Evolutionary conservation across 2,113 vertebrate genomes (phyloP).

Genomic region (Catharus fuscescens): DNA sequence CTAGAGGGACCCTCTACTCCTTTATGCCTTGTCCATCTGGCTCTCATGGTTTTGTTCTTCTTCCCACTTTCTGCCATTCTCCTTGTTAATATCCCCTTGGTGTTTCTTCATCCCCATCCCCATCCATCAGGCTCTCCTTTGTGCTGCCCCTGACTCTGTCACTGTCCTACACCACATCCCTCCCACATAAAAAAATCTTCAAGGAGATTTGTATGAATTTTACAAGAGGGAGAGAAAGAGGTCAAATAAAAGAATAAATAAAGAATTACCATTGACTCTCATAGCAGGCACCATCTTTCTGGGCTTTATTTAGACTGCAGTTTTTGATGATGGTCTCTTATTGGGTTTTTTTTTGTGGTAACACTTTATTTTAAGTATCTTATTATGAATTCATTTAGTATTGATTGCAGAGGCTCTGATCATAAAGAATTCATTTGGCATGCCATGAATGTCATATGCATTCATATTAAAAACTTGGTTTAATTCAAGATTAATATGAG

Average conservation of each 20-base stretch:
- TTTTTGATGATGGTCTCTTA: conserved; percentile 63
- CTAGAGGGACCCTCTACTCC: neutral
- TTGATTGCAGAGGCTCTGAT: conserved; percentile 74
- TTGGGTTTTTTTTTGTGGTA: conserved; percentile 61
- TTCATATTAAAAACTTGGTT: conserved; percentile 63
- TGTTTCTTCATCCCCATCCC: neutral
- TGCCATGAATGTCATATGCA: conserved; percentile 62
- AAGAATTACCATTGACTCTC: conserved; percentile 30
- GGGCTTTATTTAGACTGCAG: conserved; percentile 61
- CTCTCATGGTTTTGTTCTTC: neutral
- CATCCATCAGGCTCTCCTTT: neutral
- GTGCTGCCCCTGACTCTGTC: neutral
- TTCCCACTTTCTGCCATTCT: neutral
- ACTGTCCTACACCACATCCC: fast-evolving
- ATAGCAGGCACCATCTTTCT: conserved; percentile 36
- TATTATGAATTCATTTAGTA: conserved; percentile 82
- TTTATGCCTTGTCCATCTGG: neutral
- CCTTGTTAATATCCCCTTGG: fast-evolving
- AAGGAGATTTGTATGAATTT: neutral
- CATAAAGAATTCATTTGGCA: conserved; percentile 82
- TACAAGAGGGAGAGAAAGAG: neutral
- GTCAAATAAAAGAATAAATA: conserved; percentile 36
- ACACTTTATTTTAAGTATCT: conserved; percentile 78
- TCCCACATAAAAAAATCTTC: neutral
- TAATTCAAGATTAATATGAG: conserved; percentile 74